Percentiles rank a stretch among this genome's conserved stretches.
Evolutionary conservation across 2,113 vertebrate species (phyloP).

Genomic region (Hucho hucho): DNA sequence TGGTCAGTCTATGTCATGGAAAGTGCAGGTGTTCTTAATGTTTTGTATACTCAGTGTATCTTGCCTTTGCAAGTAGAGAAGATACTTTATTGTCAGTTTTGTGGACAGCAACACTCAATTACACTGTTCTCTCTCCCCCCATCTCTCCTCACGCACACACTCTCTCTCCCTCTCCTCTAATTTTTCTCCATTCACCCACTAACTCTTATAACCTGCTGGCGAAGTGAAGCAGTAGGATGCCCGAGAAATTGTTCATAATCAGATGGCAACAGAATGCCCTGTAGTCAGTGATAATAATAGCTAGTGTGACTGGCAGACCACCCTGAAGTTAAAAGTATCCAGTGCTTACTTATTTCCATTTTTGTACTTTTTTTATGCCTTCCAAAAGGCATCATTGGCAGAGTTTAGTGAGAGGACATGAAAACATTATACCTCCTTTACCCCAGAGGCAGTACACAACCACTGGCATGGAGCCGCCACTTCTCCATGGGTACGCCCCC

Average conservation of each 20-base stretch:
- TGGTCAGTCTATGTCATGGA: too few relatives aligned
- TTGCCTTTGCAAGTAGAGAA: not conserved
- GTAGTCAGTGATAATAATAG: conserved; percentile 50
- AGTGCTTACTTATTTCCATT: conserved; percentile 16
- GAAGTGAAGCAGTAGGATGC: conserved; percentile 17
- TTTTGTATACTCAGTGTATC: not conserved
- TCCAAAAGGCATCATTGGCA: conserved; percentile 29
- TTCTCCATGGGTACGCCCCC: conserved; percentile 21
- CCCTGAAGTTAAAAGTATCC: conserved; percentile 50
- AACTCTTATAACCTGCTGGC: conserved; percentile 16
- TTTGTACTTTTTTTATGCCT: conserved; percentile 32
- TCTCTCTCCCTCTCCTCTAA: not conserved
- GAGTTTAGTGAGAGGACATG: conserved; percentile 19
- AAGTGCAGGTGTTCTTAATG: too few relatives aligned
- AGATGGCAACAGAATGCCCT: conserved; percentile 12
- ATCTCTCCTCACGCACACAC: not conserved
- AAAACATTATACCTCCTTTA: conserved; percentile 40
- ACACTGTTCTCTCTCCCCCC: not conserved
- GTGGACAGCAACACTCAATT: not conserved
- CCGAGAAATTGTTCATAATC: conserved; percentile 19
- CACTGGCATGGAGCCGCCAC: conserved; percentile 30
- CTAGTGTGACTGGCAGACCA: conserved; percentile 61
- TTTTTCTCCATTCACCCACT: not conserved
- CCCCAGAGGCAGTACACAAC: conserved; percentile 23
- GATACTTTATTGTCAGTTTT: not conserved